These are phyloP conservation scores for Eledone cirrhosa DNA, from an alignment of 2,888 invertebrate genomes.

Conservation along the genomic window DNA sequence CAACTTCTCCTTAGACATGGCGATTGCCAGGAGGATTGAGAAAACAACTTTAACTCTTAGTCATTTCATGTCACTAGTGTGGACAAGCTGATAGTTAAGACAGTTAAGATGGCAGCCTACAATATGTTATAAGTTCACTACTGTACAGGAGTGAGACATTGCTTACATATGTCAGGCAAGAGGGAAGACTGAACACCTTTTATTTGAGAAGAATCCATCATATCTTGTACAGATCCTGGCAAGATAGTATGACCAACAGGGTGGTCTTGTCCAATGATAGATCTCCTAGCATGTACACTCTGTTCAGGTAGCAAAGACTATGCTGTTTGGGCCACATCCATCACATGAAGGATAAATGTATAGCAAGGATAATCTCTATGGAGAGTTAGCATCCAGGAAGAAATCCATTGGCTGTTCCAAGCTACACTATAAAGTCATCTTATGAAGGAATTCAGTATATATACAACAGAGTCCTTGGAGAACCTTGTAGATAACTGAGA, in stretches of 20 bases:
- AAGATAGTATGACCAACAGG: background rate
- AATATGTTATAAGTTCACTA: too few species aligned
- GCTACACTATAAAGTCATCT: background rate
- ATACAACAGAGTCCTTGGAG: too few species aligned
- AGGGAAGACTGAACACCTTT: background rate
- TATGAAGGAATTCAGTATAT: too few species aligned
- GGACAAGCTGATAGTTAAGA: background rate
- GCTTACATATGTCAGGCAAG: background rate
- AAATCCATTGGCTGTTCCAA: background rate
- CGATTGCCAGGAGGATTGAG: background rate
- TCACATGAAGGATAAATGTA: background rate
- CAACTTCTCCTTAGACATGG: background rate
- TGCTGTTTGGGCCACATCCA: background rate
- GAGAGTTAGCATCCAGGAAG: background rate
- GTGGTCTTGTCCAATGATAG: background rate
- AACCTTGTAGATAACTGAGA: too few species aligned
- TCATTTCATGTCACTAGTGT: background rate
- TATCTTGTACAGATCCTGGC: background rate
- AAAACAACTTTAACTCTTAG: background rate
- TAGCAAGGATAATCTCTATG: background rate
- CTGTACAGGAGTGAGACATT: background rate
- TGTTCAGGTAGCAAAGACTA: background rate
- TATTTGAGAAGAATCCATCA: background rate
- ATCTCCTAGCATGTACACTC: background rate
- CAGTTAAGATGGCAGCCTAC: too few species aligned